Conservation (phyloP, 2,113 vertebrate species). For the Silurus glanis region DNA sequence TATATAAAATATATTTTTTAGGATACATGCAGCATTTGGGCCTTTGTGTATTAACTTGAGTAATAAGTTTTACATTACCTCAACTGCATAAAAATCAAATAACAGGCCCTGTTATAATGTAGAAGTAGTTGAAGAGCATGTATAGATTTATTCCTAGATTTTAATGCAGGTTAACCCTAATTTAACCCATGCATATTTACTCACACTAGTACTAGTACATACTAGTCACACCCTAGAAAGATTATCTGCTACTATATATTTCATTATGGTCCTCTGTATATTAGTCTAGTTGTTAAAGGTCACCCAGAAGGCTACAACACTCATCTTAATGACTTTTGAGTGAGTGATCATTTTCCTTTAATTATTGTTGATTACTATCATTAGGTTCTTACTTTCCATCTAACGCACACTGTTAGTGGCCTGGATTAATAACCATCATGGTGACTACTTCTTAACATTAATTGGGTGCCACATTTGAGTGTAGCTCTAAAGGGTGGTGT, state of each 20-base stretch:
- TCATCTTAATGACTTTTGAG: slow-evolving; percentile 67
- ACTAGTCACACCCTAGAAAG: background rate
- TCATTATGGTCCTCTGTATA: background rate
- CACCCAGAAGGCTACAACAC: slow-evolving; percentile 58
- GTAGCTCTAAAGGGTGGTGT: slow-evolving; percentile 45
- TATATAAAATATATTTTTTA: background rate
- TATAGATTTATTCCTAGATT: no score
- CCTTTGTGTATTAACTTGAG: background rate
- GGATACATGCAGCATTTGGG: background rate
- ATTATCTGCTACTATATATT: slow-evolving; percentile 11
- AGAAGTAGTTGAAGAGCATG: background rate
- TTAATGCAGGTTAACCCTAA: background rate
- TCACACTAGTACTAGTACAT: background rate
- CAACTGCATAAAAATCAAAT: background rate
- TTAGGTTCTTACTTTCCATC: slow-evolving; percentile 69
- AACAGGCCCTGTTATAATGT: background rate
- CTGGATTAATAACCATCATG: slow-evolving; percentile 61
- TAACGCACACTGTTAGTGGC: slow-evolving; percentile 62
- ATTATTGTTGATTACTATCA: slow-evolving; percentile 77
- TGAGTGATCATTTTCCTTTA: slow-evolving; percentile 70
- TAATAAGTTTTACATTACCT: background rate
- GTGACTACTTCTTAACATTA: slow-evolving; percentile 68
- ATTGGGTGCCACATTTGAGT: slow-evolving; percentile 66
- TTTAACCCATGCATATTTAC: background rate
- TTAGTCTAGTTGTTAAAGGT: slow-evolving; percentile 57